phyloP scores from a whole-genome alignment of 1,140 invertebrate species.

The Sminthurinus signatus region DNA sequence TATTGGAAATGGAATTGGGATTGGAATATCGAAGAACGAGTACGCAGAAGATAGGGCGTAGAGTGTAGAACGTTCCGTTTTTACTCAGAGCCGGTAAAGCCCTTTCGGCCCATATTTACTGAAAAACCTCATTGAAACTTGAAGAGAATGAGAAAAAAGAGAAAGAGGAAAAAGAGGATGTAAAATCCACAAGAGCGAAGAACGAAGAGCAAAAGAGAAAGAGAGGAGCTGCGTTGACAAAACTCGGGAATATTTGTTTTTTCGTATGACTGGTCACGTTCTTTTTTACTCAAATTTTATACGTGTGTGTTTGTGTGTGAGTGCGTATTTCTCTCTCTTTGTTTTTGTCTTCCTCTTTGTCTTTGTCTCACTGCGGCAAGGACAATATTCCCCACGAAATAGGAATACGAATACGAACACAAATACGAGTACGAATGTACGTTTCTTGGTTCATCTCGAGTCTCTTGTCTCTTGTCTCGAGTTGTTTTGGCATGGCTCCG shows the following conservation, averaged over 20 bases:
- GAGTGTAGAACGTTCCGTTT: too few relatives aligned
- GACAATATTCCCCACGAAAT: not conserved
- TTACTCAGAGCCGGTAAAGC: not conserved
- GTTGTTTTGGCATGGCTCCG: too few relatives aligned
- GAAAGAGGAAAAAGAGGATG: not conserved
- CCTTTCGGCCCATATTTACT: conserved; percentile 4
- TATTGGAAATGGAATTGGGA: too few relatives aligned
- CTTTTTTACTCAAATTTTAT: conserved; percentile 21
- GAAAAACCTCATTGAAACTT: not conserved
- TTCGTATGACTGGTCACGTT: conserved; percentile 39
- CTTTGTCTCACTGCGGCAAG: not conserved
- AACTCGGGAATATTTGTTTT: conserved; percentile 40
- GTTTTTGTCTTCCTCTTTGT: not conserved
- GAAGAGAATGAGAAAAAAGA: not conserved
- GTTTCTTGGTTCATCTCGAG: too few relatives aligned
- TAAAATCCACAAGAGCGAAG: not conserved
- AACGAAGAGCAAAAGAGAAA: not conserved
- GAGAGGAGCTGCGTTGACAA: conserved; percentile 30
- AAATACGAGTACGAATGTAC: too few relatives aligned
- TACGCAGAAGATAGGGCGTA: not conserved
- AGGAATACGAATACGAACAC: too few relatives aligned
- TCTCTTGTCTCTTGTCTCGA: too few relatives aligned
- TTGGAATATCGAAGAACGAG: too few relatives aligned
- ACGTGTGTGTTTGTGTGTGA: not conserved
- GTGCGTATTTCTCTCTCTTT: not conserved